A percentile compares a stretch with the other conserved stretches of the same genome.
Evolutionary conservation across 2,113 vertebrate genomes (phyloP).

Genomic region (Potamarius usumacintae): DNA sequence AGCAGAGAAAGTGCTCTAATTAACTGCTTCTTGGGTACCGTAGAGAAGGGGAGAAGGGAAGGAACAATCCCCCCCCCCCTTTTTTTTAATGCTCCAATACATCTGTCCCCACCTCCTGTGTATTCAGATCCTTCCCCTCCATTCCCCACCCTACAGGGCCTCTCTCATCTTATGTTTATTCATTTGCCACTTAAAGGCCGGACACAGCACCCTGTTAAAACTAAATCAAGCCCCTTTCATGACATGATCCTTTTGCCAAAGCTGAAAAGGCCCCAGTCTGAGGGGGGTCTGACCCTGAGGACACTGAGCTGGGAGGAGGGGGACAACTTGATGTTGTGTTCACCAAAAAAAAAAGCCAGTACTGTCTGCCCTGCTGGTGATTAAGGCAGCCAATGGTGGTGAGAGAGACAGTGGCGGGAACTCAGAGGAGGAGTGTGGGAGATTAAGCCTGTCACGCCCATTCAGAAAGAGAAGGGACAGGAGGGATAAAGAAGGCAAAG

Average conservation of each 20-base stretch:
- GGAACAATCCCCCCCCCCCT: constrained; percentile 41
- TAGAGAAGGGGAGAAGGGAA: constrained; percentile 60
- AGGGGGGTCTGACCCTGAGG: constrained; percentile 47
- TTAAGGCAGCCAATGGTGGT: constrained; percentile 55
- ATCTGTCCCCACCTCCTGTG: constrained; percentile 56
- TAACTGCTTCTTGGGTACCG: constrained; percentile 73
- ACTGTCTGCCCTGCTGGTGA: constrained; percentile 49
- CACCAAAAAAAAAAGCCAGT: constrained; percentile 33
- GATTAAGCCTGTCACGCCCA: constrained; percentile 54
- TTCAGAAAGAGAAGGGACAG: constrained; percentile 43
- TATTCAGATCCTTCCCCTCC: constrained; percentile 48
- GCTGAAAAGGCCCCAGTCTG: constrained; percentile 42
- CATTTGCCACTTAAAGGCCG: constrained; percentile 72
- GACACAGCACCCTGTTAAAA: constrained; percentile 69
- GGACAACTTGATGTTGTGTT: constrained; percentile 36
- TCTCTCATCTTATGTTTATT: constrained; percentile 75
- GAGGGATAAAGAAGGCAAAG: constrained; percentile 58
- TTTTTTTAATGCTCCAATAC: constrained; percentile 35
- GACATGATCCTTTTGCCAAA: constrained; percentile 52
- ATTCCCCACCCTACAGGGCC: constrained; percentile 57
- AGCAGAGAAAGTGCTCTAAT: constrained; percentile 77
- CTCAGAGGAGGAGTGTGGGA: constrained; percentile 46
- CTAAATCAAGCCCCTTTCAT: constrained; percentile 68
- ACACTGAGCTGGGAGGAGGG: constrained; percentile 32
- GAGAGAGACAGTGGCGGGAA: constrained; percentile 57